Evolutionary conservation across 1,140 invertebrate species (phyloP), one percentile per base, ranked within the genome.

Genomic region (Dendrolimus punctatus): DNA sequence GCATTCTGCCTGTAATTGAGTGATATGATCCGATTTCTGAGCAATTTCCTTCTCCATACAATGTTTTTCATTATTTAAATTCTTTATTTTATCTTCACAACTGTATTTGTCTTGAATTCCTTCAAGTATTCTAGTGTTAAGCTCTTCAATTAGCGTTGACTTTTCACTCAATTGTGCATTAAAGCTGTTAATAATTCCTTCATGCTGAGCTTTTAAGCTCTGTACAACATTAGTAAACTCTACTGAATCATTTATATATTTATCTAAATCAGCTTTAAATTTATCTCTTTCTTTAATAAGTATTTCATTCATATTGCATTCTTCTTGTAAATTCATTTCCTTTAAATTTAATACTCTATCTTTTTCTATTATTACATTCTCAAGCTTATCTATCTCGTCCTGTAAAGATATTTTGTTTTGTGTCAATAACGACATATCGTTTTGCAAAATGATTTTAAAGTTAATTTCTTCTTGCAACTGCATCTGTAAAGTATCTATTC

Each of bases 401-500:
- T 49, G 44, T 23, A 66, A 43, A 5, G 51, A 36, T 6, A 48
- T 38, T 44, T 59, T 63, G 46, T 45, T 46, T 7, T 52, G 46
- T 43, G 60, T 49, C 8, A 62, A 53, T 39, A 49, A 37, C 38
- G 46, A 8, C 2, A 68, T 23, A 52, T 70, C 63, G 23, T 64
- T 54, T 51, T 79, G 66, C 41, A 72, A 57, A 7, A 53, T 51
- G 8, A 69, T 49, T 58, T 78, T 80, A 51, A 60, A 75, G 40
- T 73, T 36, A 39, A 79, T 73, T 57, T 81, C 76, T 58, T 68
- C 64, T 51, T 76, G 67, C 38, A 81, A 46, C 62, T 78, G 70
- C 50, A 52, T 70, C 66, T 79, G 67, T 6, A 79, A 46, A 45
- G 71, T 53, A 51, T 67, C 66, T 3, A 72, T 60, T 39, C 62